These are phyloP conservation scores for Coremacera marginata DNA, from an alignment of 2,888 invertebrate species.

Conservation along the genomic window DNA sequence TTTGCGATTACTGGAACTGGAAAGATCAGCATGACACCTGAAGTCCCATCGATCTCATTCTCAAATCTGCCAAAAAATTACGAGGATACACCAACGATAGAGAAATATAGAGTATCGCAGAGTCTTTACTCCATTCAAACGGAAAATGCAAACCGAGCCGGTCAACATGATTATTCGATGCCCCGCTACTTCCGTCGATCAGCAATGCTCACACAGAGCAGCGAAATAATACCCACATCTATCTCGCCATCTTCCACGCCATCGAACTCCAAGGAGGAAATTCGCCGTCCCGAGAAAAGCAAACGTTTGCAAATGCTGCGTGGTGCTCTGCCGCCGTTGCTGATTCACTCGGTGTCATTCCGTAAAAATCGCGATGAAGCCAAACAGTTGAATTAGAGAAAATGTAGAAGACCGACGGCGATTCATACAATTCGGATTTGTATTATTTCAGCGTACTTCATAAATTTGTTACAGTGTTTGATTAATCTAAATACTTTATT, in stretches of 20 bases:
- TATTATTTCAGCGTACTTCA: too few relatives aligned
- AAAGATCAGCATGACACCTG: conserved; percentile 69
- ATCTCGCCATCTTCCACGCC: conserved; percentile 40
- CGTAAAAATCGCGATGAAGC: conserved; percentile 62
- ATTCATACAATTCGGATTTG: too few relatives aligned
- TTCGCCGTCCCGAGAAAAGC: conserved; percentile 63
- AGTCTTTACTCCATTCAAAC: conserved; percentile 71
- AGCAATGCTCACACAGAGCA: conserved; percentile 64
- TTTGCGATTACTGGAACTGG: conserved; percentile 65
- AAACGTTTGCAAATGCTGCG: conserved; percentile 67
- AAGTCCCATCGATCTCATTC: conserved; percentile 69
- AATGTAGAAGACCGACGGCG: too few relatives aligned
- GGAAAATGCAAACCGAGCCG: conserved; percentile 69
- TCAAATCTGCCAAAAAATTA: conserved; percentile 68
- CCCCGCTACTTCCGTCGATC: conserved; percentile 74
- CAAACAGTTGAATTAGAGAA: conserved; percentile 58
- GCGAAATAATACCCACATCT: conserved; percentile 57
- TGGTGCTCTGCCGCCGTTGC: conserved; percentile 66
- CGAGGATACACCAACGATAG: conserved; percentile 69
- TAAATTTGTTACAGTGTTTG: too few relatives aligned
- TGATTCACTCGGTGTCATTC: conserved; percentile 67
- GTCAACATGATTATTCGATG: conserved; percentile 74
- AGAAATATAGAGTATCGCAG: conserved; percentile 67
- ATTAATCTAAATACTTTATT: too few relatives aligned
- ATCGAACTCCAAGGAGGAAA: conserved; percentile 56